Conservation (phyloP, 2,888 invertebrate genomes). For the Amphiduros pacificus region DNA sequence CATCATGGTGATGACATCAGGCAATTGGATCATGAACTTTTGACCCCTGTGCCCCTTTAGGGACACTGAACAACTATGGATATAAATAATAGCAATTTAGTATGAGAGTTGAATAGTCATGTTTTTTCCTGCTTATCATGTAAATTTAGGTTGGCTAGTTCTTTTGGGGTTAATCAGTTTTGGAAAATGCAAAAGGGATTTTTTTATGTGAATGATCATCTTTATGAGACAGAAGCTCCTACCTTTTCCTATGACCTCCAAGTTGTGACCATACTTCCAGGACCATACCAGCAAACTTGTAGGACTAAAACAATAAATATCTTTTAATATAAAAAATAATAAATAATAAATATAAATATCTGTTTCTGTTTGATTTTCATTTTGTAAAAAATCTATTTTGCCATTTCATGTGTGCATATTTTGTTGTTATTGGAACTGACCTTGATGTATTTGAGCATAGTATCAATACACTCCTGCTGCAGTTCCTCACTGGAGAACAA, state of each 20-base stretch:
- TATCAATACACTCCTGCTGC: conserved; percentile 70
- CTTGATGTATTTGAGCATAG: conserved; percentile 68
- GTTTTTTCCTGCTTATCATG: no score
- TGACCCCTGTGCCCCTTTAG: no score
- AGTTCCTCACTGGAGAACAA: conserved; percentile 73
- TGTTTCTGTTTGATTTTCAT: background rate
- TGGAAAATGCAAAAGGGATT: no score
- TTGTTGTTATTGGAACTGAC: conserved; percentile 41
- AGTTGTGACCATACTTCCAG: conserved; percentile 89
- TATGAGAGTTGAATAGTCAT: no score
- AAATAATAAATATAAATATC: background rate
- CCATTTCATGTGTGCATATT: background rate
- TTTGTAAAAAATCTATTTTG: no score
- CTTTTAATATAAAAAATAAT: background rate
- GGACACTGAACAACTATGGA: no score
- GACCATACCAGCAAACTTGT: conserved; percentile 86
- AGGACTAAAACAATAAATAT: conserved; percentile 65
- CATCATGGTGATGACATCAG: no score
- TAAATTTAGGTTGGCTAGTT: no score
- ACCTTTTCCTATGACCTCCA: conserved; percentile 65
- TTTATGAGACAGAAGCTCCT: conserved; percentile 27
- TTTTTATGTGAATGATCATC: no score
- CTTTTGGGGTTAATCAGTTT: no score
- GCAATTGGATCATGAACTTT: no score
- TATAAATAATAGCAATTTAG: no score